phyloP scores from a whole-genome alignment of 1,140 invertebrate genomes.

The Cataglyphis hispanica region DNA sequence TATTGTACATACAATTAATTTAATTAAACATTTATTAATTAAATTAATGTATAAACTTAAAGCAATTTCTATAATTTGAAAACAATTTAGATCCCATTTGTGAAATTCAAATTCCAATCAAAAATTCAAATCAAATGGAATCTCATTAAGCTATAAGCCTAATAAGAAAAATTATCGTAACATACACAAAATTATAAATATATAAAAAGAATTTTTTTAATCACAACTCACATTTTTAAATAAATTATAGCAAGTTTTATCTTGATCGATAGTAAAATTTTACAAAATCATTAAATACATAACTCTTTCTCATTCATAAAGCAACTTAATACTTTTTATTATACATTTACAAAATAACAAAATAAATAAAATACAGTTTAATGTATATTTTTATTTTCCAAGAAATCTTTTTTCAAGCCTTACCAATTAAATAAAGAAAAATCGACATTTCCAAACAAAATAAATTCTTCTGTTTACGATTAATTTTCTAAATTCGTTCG shows the following conservation, averaged over 20 bases:
- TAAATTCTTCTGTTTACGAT: too few relatives aligned
- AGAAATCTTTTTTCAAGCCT: too few relatives aligned
- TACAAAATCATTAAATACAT: neutral
- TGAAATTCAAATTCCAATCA: too few relatives aligned
- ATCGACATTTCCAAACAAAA: too few relatives aligned
- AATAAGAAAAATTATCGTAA: neutral
- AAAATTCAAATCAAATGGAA: too few relatives aligned
- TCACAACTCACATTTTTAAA: neutral
- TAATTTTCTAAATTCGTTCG: too few relatives aligned
- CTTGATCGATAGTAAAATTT: neutral
- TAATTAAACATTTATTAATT: neutral
- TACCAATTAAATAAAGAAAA: too few relatives aligned
- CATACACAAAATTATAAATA: conserved; percentile 41
- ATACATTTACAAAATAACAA: neutral
- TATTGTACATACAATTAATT: too few relatives aligned
- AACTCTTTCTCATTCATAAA: neutral
- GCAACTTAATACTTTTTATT: conserved; percentile 1
- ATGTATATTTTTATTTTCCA: neutral
- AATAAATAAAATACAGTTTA: neutral
- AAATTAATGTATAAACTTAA: conserved; percentile 10
- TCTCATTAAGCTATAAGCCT: neutral
- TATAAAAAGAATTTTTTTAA: neutral
- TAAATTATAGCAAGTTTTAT: neutral
- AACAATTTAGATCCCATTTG: neutral
- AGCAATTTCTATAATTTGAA: neutral